phyloP scores from a whole-genome alignment of 1,140 invertebrate species.

The Drosophila takahashii region DNA sequence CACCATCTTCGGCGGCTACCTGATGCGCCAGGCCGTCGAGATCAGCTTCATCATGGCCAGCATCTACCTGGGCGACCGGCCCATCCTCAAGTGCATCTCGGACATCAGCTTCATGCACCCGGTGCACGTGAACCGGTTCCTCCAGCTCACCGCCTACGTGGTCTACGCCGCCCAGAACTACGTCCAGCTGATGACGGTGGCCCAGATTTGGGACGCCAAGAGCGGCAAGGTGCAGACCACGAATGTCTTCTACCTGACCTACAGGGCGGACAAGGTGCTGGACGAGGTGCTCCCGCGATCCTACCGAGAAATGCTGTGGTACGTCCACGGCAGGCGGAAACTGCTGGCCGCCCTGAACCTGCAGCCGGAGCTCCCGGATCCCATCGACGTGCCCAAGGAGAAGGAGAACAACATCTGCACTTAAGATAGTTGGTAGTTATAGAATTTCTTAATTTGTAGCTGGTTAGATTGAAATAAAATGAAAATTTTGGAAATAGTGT shows the following conservation, averaged over 20 bases:
- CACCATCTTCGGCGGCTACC: slow-evolving; percentile 93
- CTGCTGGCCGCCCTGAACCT: slow-evolving; percentile 83
- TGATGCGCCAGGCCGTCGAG: slow-evolving; percentile 93
- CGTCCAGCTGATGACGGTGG: slow-evolving; percentile 89
- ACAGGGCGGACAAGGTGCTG: slow-evolving; percentile 86
- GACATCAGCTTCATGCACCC: slow-evolving; percentile 90
- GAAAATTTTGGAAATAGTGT: not conserved
- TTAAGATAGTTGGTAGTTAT: not conserved
- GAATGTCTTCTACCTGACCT: slow-evolving; percentile 92
- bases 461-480: not conserved
- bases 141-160: slow-evolving; percentile 89
- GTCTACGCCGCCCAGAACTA: slow-evolving; percentile 88
- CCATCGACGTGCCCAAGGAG: not conserved
- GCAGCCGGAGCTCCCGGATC: slow-evolving; percentile 29
- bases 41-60: slow-evolving; percentile 89
- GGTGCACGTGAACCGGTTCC: slow-evolving; percentile 90
- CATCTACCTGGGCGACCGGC: slow-evolving; percentile 86
- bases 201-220: slow-evolving; percentile 88
- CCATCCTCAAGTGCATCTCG: slow-evolving; percentile 88
- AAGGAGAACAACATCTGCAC: not conserved
- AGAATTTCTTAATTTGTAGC: not conserved
- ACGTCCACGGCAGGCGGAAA: slow-evolving; percentile 89
- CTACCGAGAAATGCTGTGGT: slow-evolving; percentile 91
- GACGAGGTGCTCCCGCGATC: slow-evolving; percentile 88
- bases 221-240: slow-evolving; percentile 87